phyloP scores from a whole-genome alignment of 2,797 vertebrate species.

The Tenualosa ilisha region DNA sequence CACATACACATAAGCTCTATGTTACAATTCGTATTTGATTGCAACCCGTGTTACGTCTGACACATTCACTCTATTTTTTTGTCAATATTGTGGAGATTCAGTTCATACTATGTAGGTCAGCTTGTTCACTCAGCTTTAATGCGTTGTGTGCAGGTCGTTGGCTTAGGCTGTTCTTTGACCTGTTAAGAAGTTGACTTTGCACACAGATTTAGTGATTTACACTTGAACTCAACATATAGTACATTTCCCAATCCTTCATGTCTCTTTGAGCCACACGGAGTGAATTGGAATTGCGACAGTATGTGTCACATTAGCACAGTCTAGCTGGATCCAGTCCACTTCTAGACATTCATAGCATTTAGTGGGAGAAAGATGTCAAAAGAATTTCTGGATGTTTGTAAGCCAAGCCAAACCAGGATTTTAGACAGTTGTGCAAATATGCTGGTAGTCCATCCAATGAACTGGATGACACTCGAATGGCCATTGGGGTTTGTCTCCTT shows the following conservation, averaged over 20 bases:
- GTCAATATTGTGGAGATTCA: neutral
- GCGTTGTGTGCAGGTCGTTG: constrained; percentile 7
- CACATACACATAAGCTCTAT: neutral
- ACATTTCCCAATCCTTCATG: neutral
- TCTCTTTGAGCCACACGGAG: neutral
- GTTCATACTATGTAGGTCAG: constrained; percentile 11
- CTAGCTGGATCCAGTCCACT: neutral
- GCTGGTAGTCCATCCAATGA: neutral
- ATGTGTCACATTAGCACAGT: neutral
- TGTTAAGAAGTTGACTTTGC: constrained; percentile 23
- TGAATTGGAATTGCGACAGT: neutral
- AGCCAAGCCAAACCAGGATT: neutral
- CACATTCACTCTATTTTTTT: neutral
- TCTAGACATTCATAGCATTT: neutral
- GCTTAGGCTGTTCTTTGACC: constrained; percentile 17
- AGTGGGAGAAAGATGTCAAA: neutral
- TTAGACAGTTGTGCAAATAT: neutral
- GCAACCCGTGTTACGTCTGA: neutral
- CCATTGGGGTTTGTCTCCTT: neutral
- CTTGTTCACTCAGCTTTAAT: constrained; percentile 9
- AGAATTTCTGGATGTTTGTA: neutral
- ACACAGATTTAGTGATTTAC: constrained; percentile 1
- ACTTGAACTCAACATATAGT: neutral
- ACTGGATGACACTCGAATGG: neutral
- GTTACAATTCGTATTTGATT: neutral